Percentiles rank a stretch among this genome's conserved stretches.
These are phyloP conservation scores for Sciurus carolinensis DNA, from an alignment of 2,797 vertebrate species.

Conservation along the genomic window DNA sequence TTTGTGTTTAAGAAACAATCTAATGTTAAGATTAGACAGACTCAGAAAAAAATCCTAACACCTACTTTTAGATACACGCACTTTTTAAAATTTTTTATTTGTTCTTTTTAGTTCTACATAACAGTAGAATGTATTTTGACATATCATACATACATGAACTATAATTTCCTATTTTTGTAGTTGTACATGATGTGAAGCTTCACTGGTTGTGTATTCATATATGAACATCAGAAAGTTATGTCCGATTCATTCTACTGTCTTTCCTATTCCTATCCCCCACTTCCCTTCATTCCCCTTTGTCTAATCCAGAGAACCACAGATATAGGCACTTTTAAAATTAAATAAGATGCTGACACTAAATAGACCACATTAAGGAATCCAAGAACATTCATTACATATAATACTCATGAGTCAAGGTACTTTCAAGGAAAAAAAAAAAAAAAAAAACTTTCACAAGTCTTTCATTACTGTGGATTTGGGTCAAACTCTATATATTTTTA, in stretches of 20 bases:
- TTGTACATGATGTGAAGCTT: too few relatives aligned
- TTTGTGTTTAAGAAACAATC: constrained; percentile 6
- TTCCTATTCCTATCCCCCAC: too few relatives aligned
- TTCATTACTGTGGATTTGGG: neutral
- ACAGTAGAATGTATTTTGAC: too few relatives aligned
- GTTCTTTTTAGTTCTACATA: too few relatives aligned
- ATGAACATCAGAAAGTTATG: too few relatives aligned
- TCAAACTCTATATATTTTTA: constrained; percentile 6
- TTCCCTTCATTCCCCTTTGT: too few relatives aligned
- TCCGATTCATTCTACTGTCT: too few relatives aligned
- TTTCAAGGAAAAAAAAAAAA: constrained; percentile 1
- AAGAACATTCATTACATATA: neutral
- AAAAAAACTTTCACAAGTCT: neutral
- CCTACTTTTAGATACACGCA: constrained; percentile 11
- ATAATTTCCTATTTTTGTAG: too few relatives aligned
- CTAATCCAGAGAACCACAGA: too few relatives aligned
- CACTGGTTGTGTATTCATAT: too few relatives aligned
- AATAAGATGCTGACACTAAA: neutral
- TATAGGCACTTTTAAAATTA: constrained; percentile 3
- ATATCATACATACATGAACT: too few relatives aligned
- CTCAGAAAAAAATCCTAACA: neutral
- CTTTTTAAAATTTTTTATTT: neutral
- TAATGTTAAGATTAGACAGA: neutral
- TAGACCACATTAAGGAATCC: neutral
- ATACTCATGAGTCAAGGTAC: neutral